Evolutionary conservation across 2,113 vertebrate species (phyloP), one percentile per base, ranked within the genome.

Genomic region (Gobiocypris rarus): DNA sequence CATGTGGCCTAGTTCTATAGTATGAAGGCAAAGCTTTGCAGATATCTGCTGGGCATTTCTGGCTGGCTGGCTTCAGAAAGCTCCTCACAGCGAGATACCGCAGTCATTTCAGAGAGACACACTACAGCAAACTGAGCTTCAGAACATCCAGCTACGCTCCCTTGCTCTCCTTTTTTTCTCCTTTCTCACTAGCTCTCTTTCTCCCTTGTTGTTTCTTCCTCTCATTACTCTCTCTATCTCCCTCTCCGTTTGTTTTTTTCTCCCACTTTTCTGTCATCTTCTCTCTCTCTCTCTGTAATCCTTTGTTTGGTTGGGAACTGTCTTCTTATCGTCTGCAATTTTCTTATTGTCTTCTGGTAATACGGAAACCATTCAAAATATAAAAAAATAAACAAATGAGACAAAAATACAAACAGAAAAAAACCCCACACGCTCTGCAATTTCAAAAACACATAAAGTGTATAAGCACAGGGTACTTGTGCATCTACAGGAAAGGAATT

Each of bases 1-100:
- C 77, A 63, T 86, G 86, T 86, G 85, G 76, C 84, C 84, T 79
- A 75, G 84, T 88, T 89, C 71, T 89, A 88, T 86, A 89, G 85
- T 77, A 81, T 71, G 85, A 54, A 75, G 70, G 54, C 54, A 50
- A 63, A 81, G 76, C 74, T 50, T 83, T 86, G 31, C 82, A 85
- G 84, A 82, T 86, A 86, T 80, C 73, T 80, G 70, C 83, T 86
- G 73, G 78, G 77, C 28, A 70, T 82, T 83, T 83, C 67, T 86
- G 87, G 82, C 82, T 85, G 81, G 83, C 77, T 82, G 74, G 78
- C 75, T 89, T 85, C 78, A 82, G 83, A 67, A 76, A 88, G 83
- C 84, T 85, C 69, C 43, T 85, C 83, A 63, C 48, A 76, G 61
- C 65, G 63, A 85, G 83, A 81, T 81, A 73, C 45, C 41, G 81